Evolutionary conservation across 1,140 invertebrate species (phyloP).

Genomic region (Zeugodacus cucurbitae): DNA sequence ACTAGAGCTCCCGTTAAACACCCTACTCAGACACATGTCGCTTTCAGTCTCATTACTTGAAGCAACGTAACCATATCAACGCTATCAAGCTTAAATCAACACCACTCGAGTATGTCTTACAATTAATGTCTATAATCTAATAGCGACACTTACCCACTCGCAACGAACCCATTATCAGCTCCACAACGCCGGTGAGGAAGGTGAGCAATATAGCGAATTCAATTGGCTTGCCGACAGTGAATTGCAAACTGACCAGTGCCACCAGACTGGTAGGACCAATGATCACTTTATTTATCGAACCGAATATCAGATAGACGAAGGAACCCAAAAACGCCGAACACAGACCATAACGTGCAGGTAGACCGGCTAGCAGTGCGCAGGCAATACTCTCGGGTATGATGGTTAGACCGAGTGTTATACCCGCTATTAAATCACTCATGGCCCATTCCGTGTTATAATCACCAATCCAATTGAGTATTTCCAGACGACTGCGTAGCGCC

Average conservation of each 20-base stretch:
- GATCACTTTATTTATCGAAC: constrained; percentile 90
- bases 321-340: constrained; percentile 72
- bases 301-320: constrained; percentile 88
- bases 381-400: constrained; percentile 88
- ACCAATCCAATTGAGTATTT: constrained; percentile 73
- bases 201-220: constrained; percentile 84
- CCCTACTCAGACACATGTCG: neutral
- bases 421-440: constrained; percentile 77
- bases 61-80: neutral
- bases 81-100: neutral
- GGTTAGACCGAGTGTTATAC: constrained; percentile 82
- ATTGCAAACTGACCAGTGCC: constrained; percentile 73
- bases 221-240: constrained; percentile 76
- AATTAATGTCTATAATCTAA: neutral
- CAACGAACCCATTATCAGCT: constrained; percentile 78
- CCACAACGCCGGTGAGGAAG: constrained; percentile 80
- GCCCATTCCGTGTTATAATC: constrained; percentile 72
- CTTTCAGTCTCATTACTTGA: neutral
- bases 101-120: neutral
- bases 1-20: no score
- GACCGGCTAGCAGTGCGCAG: constrained; percentile 79
- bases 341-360: constrained; percentile 74
- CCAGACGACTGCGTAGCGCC: constrained; percentile 56
- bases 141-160: constrained; percentile 54
- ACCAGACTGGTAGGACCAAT: constrained; percentile 90